phyloP scores from a whole-genome alignment of 2,113 vertebrate species.

The Gadus macrocephalus region DNA sequence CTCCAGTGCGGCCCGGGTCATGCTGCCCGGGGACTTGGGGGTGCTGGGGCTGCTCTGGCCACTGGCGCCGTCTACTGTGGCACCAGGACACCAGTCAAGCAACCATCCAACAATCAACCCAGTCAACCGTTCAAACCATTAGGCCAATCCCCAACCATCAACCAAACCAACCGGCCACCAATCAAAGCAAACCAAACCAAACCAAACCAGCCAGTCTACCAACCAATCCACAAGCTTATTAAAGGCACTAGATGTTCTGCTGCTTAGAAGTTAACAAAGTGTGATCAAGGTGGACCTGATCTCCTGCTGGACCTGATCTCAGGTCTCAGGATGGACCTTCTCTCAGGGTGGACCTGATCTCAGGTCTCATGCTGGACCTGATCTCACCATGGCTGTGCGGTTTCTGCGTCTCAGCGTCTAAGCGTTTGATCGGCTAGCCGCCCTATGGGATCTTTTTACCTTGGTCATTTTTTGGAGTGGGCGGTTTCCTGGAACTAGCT shows the following conservation, averaged over 20 bases:
- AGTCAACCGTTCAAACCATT: no score
- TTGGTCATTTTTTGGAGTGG: constrained; percentile 75
- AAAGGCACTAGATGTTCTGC: neutral
- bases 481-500: constrained; percentile 80
- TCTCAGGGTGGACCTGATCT: no score
- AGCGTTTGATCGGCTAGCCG: neutral
- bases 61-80: constrained; percentile 70
- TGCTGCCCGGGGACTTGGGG: constrained; percentile 87
- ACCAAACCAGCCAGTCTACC: neutral
- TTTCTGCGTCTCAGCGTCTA: neutral
- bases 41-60: constrained; percentile 94
- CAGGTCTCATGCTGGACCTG: no score
- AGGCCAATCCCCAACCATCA: no score
- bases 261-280: constrained; percentile 26
- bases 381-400: neutral
- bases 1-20: constrained; percentile 78
- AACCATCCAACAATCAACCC: no score
- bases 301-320: no score
- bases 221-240: neutral
- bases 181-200: neutral
- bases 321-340: no score
- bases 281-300: constrained; percentile 13
- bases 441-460: constrained; percentile 59
- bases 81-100: no score
- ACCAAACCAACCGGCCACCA: no score